Evolutionary conservation across 2,888 invertebrate genomes (phyloP), one percentile per base, ranked within the genome.

Genomic region (Stenodema calcarata): DNA sequence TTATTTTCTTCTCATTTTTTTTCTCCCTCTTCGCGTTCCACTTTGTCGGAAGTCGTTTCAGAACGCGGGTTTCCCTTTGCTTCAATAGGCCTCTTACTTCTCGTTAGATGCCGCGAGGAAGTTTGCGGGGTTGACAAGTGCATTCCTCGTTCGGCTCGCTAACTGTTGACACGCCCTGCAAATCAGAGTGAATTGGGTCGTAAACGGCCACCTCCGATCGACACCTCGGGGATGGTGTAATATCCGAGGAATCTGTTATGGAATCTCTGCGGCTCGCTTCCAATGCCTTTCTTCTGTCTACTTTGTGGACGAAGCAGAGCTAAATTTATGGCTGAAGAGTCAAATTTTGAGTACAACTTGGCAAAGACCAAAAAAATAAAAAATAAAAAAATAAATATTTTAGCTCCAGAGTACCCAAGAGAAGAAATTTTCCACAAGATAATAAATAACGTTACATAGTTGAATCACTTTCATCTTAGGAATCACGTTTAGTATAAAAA

Each of bases 101-200:
- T 62, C 18, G 62, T 62, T 62, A 62, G 62, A 62, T 62, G 62
- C 62, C 62, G 23, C 62, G 62, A 62, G 41, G 78, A 27, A 44
- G 44, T 44, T 78, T 7, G 78, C 41, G 44, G 23, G 12, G 78
- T 78, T 78, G 78, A 78, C 78, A 78, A 78, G 78, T 78, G 78
- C 78, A 78, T 78, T 78, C 78, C 78, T 44, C 35, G 41, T 44
- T 44, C 18, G 41, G 35, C 30, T 27, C 78, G 78, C 78, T 78
- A 78, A 78, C 78, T 78, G 78, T 78, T 78, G 78, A 78, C 78
- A 78, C 78, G 78, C 78, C 44, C 78, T 78, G 78, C 78, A 78
- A 78, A 78, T 78, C 78, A 62, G 62, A 6, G 62, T 9, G 23
- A 12, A 23, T 23, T 62, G 23, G 62, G 62, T 62, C 62, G 62